These are phyloP conservation scores for Odontophorus gujanensis DNA, from an alignment of 2,113 vertebrate species.

Conservation along the genomic window DNA sequence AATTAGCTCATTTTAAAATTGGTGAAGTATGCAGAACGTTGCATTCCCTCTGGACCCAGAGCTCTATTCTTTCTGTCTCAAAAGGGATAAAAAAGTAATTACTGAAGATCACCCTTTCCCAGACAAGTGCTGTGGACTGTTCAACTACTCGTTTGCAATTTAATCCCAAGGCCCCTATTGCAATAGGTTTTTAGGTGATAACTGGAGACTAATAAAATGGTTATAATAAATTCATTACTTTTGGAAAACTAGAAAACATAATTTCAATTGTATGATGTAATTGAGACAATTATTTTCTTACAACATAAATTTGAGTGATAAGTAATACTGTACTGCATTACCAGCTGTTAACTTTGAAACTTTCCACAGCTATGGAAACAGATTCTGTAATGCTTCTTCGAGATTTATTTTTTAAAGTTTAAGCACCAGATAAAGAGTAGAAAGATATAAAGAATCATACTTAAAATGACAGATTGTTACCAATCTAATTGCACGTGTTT, in stretches of 20 bases:
- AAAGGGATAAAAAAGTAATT: slow-evolving; percentile 69
- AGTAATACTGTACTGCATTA: background rate
- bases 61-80: background rate
- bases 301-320: background rate
- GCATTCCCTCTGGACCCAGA: slow-evolving; percentile 20
- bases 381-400: background rate
- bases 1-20: slow-evolving; percentile 69
- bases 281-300: background rate
- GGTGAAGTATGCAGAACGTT: slow-evolving; percentile 37
- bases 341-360: background rate
- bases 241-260: background rate
- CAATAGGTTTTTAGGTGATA: slow-evolving; percentile 56
- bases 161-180: slow-evolving; percentile 21
- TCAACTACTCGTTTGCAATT: slow-evolving; percentile 61
- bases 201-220: slow-evolving; percentile 25
- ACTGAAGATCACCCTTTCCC: slow-evolving; percentile 51
- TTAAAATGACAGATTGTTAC: background rate
- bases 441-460: background rate
- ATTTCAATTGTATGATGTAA: background rate
- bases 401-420: background rate
- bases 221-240: slow-evolving; percentile 62
- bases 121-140: slow-evolving; percentile 17
- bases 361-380: background rate
- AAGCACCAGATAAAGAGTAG: background rate
- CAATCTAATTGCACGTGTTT: background rate